Evolutionary conservation across 2,888 invertebrate species (phyloP), one percentile per base, ranked within the genome.

Genomic region (Yponomeuta cagnagella): DNA sequence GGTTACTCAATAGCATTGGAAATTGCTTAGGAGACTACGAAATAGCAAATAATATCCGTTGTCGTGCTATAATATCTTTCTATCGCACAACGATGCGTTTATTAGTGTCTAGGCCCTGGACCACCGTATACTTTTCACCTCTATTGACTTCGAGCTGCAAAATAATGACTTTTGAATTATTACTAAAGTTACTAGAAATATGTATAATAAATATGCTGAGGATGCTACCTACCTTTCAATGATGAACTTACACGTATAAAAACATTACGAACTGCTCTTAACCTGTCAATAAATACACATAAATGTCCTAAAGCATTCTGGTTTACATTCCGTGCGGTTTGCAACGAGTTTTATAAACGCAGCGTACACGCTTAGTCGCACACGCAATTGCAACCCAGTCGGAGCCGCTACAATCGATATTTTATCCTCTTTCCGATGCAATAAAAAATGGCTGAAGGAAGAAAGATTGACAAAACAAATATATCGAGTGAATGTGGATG

Each of bases 291-390:
- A 92, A 92, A 91, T 92, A 91, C 88, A 92, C 90, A 91, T 90
- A 90, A 90, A 87, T 86, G 90, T 90, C 90, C 84, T 79, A 82
- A 78, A 84, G 88, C 86, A 89, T 90, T 90, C 90, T 90, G 90
- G 89, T 87, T 87, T 89, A 88, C 90, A 89, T 91, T 90, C 91
- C 89, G 85, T 85, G 90, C 88, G 89, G 90, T 89, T 89, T 82
- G 84, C 88, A 86, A 87, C 90, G 87, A 89, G 91, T 90, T 91
- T 89, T 90, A 88, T 90, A 89, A 90, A 89, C 87, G 88, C 87
- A 84, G 86, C 86, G 86, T 88, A 85, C 85, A 85, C 83, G 84
- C 31, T 10, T n/a, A 30, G 33, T 31, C 86, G 84, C 87, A 87
- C 90, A 88, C 85, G 89, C 91, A 90, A 90, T 91, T 90, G 90